A percentile compares a stretch with the other conserved stretches of the same genome.
Conservation (phyloP, 2,797 vertebrate genomes). For the Ammospiza maritima region DNA sequence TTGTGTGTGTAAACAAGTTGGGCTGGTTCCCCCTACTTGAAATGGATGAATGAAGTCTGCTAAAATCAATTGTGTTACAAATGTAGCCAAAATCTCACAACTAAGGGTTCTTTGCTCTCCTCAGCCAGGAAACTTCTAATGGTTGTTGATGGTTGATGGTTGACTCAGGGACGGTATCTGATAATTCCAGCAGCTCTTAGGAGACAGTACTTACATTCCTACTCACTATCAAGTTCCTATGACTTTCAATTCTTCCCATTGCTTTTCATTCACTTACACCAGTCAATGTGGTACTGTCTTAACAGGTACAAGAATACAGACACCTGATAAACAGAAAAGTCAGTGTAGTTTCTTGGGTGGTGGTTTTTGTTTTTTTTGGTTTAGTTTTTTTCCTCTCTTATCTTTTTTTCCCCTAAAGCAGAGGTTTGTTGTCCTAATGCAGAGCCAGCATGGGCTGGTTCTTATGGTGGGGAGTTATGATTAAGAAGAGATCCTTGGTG, state of each 20-base stretch:
- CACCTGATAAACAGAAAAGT: neutral
- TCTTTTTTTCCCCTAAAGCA: neutral
- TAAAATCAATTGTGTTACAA: neutral
- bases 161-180: neutral
- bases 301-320: neutral
- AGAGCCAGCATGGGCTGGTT: neutral
- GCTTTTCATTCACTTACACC: neutral
- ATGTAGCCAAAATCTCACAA: neutral
- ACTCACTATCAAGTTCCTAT: neutral
- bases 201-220: neutral
- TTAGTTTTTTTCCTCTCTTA: neutral
- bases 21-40: neutral
- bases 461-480: rapidly evolving
- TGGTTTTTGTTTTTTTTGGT: neutral
- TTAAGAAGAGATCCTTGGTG: neutral
- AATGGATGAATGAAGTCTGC: neutral
- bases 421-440: neutral
- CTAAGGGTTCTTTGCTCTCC: neutral
- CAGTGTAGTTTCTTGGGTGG: neutral
- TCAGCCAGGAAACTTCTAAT: neutral
- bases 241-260: neutral
- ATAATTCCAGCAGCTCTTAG: neutral
- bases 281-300: neutral
- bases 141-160: too few species aligned
- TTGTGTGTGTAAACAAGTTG: neutral